A percentile compares a stretch with the other conserved stretches of the same genome.
phyloP scores from a whole-genome alignment of 30 jellyfish, hydroid and myxozoan species.

The Pseudorhiza aurosa region DNA sequence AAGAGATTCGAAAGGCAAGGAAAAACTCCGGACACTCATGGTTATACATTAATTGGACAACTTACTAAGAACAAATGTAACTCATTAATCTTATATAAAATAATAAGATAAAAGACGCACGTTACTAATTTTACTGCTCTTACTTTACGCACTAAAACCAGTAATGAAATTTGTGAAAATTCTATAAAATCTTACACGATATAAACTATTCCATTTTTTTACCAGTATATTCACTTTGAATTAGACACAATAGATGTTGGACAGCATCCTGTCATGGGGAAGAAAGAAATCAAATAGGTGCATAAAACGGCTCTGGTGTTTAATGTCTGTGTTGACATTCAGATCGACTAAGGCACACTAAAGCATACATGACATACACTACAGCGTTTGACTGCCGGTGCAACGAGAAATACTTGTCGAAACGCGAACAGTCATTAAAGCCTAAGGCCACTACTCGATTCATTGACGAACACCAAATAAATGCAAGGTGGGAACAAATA shows the following conservation, averaged over 20 bases:
- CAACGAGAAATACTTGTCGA: no score
- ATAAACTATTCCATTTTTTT: neutral
- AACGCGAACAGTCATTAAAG: no score
- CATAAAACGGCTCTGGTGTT: no score
- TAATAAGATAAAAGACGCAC: neutral
- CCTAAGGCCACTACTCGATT: no score
- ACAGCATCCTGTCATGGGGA: no score
- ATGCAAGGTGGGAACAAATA: no score
- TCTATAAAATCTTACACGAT: neutral
- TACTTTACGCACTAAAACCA: conserved; percentile 12
- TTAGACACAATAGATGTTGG: neutral
- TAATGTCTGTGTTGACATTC: no score
- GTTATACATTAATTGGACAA: neutral
- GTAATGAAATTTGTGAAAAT: neutral
- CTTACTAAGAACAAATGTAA: conserved; percentile 17
- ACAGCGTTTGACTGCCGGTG: neutral
- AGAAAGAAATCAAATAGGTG: no score
- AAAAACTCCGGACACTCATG: neutral
- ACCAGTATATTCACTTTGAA: neutral
- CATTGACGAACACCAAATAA: no score
- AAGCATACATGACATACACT: neutral
- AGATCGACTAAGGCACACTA: no score
- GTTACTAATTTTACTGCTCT: neutral
- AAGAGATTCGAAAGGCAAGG: no score
- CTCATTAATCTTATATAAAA: conserved; percentile 9